Conservation (phyloP, 2,888 invertebrate species). For the Coelinius sp. region DNA sequence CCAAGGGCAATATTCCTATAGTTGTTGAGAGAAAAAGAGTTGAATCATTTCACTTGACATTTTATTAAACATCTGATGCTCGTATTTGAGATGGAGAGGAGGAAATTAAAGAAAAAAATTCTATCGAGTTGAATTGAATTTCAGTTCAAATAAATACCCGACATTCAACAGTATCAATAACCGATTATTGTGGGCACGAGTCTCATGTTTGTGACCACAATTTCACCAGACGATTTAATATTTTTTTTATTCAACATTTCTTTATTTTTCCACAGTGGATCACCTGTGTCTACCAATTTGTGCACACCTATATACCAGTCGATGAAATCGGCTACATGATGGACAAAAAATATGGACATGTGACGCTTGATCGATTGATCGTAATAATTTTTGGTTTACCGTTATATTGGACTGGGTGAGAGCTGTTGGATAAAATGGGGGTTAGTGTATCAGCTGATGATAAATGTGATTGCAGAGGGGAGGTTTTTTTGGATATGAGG, state of each 20-base stretch:
- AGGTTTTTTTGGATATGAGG: neutral
- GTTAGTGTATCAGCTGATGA: neutral
- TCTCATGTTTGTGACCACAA: neutral
- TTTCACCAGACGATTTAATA: neutral
- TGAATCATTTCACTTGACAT: slow-evolving; percentile 8
- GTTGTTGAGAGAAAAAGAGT: neutral
- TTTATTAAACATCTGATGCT: neutral
- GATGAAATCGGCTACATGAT: too few relatives aligned
- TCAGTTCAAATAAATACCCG: neutral
- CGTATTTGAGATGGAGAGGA: neutral
- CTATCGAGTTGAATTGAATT: neutral
- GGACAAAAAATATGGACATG: neutral
- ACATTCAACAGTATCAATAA: neutral
- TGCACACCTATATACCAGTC: too few relatives aligned
- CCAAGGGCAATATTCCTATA: slow-evolving; percentile 16
- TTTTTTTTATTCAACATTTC: neutral
- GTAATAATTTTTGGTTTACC: neutral
- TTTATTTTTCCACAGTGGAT: neutral
- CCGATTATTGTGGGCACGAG: neutral
- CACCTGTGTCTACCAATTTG: neutral
- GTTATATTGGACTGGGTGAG: neutral
- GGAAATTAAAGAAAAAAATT: neutral
- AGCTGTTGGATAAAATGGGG: neutral
- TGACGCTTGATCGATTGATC: neutral
- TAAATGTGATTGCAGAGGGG: neutral